Evolutionary conservation across 2,113 vertebrate genomes (phyloP), one percentile per base, ranked within the genome.

Genomic region (Tringa solitaria): DNA sequence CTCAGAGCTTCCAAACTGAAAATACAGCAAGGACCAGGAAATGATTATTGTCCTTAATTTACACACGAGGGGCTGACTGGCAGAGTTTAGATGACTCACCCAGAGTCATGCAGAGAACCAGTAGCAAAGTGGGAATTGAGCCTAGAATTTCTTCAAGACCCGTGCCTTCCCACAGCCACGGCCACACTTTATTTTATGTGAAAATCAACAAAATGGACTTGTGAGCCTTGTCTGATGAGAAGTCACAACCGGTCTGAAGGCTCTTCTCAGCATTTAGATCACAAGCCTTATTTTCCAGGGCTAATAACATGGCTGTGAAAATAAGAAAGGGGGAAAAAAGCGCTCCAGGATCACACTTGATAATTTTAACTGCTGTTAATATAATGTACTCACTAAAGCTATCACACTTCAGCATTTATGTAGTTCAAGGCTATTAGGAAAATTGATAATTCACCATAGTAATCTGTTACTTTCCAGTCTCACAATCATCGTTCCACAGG

Each of bases 321-420:
- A 79, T 43, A 80, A 74, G 70, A 92, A 87, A 68, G 18, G 5
- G 26, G 13, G 13, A 6, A 20, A 20, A n/a, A 67, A 56, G 41
- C 5, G 2, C 72, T 95, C 33, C 28, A 57, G 69, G 90, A 90
- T 88, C 51, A 41, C 63, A 39, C 45, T 92, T 94, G 53, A 79
- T 94, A 80, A 77, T 94, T 79, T 63, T 87, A 90, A 76, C 64
- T 90, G 63, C 75, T 89, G 45, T 68, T 97, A 87, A 90, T 97
- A 45, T 87, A 81, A 88, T 72, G 54, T 96, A 88, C 53, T 59
- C 76, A 80, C 90, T 85, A 93, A 85, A 91, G 57, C 72, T 84
- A 64, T 48, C 87, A 28, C 84, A 50, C 27, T 87, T 81, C 64
- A 93, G 64, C 87, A 33, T 89, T 53, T 91, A 84, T 73, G 87